Percentiles rank a stretch among this genome's conserved stretches.
Evolutionary conservation across 2,113 vertebrate species (phyloP).

Genomic region (Lepus timidus): DNA sequence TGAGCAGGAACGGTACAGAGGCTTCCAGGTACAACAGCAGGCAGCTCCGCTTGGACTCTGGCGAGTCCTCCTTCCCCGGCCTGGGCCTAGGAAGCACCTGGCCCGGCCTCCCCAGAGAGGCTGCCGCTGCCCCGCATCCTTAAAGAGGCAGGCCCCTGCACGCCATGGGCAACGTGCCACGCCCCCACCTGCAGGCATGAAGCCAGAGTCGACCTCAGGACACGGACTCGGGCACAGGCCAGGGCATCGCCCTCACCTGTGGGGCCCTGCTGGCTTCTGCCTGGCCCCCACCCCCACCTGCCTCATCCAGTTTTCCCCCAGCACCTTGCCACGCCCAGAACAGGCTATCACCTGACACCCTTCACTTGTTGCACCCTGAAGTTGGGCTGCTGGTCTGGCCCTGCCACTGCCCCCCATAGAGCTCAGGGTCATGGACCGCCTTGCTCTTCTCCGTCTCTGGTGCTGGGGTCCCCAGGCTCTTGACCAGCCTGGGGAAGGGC

Average conservation of each 20-base stretch:
- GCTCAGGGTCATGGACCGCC: rapidly evolving
- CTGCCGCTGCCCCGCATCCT: neutral
- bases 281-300: too few species aligned
- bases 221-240: neutral
- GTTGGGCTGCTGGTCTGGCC: rapidly evolving
- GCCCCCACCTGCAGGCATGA: neutral
- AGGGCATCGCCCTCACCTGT: too few species aligned
- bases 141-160: neutral
- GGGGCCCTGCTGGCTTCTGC: too few species aligned
- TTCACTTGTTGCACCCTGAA: neutral
- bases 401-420: too few species aligned
- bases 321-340: rapidly evolving
- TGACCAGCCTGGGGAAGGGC: too few species aligned
- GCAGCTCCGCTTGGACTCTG: rapidly evolving
- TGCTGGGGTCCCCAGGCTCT: too few species aligned
- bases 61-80: neutral
- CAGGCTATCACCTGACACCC: too few species aligned
- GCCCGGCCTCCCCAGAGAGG: neutral
- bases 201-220: rapidly evolving
- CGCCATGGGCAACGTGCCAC: rapidly evolving
- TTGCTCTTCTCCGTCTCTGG: too few species aligned
- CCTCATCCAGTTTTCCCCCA: rapidly evolving
- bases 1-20: neutral
- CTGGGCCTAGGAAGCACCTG: neutral
- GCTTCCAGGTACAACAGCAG: neutral